Percentiles rank a stretch among this genome's conserved stretches.
phyloP scores from a whole-genome alignment of 2,888 invertebrate species.

The Lycophotia porphyrea region DNA sequence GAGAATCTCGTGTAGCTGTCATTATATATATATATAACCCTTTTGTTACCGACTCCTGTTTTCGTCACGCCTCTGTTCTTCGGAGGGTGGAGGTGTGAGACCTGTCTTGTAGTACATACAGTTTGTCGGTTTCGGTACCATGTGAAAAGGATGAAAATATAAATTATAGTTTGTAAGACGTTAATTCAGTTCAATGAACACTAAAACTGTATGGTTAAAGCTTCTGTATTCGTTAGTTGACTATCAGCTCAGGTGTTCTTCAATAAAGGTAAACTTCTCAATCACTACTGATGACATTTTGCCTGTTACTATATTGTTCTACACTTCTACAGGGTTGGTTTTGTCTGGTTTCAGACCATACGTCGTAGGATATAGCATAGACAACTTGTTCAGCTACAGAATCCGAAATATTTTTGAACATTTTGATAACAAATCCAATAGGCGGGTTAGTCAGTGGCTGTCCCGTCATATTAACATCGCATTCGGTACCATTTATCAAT shows the following conservation, averaged over 20 bases:
- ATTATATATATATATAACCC: slow-evolving; percentile 12
- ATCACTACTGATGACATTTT: neutral
- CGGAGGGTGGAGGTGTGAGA: slow-evolving; percentile 17
- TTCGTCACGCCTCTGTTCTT: slow-evolving; percentile 24
- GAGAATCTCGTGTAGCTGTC: slow-evolving; percentile 1
- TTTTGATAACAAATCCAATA: neutral
- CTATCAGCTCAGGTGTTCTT: neutral
- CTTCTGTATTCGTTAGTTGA: neutral
- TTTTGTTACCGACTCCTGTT: slow-evolving; percentile 21
- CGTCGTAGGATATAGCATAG: neutral
- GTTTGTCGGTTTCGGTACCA: slow-evolving; percentile 15
- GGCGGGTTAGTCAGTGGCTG: neutral
- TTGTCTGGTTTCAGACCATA: neutral
- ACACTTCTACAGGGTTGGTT: neutral
- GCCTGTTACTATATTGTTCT: neutral
- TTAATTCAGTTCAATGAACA: neutral
- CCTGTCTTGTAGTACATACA: neutral
- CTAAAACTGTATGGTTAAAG: neutral
- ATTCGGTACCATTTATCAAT: neutral
- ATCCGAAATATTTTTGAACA: neutral
- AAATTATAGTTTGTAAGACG: neutral
- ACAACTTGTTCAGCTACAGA: neutral
- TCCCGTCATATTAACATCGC: neutral
- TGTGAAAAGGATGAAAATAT: neutral
- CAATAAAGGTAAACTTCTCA: neutral